Evolutionary conservation across 2,888 invertebrate genomes (phyloP).

Genomic region (Thalpophila matura): DNA sequence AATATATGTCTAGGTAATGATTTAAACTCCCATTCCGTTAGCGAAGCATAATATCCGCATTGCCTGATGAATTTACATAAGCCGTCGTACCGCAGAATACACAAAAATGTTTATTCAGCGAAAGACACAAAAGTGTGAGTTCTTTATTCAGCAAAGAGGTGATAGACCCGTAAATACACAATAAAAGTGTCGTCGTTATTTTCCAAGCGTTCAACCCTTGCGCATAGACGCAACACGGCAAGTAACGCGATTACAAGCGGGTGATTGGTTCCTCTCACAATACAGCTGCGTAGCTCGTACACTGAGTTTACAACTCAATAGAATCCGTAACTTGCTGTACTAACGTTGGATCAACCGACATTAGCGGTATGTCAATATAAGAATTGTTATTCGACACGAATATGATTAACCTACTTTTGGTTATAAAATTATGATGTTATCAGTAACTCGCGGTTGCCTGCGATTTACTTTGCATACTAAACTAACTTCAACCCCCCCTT

Average conservation of each 20-base stretch:
- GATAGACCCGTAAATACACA: not conserved
- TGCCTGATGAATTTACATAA: not conserved
- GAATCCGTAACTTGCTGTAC: constrained; percentile 27
- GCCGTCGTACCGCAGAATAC: not conserved
- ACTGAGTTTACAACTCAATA: constrained; percentile 51
- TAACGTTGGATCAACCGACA: constrained; percentile 22
- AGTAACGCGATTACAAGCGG: constrained; percentile 76
- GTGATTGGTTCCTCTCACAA: constrained; percentile 70
- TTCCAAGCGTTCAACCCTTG: constrained; percentile 60
- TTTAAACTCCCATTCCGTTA: no score
- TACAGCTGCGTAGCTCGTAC: constrained; percentile 40
- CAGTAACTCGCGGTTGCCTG: no score
- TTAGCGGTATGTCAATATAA: constrained; percentile 14
- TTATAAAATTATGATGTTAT: no score
- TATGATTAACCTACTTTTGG: not conserved
- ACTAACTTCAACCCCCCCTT: no score
- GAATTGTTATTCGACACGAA: not conserved
- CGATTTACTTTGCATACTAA: no score
- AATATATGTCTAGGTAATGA: no score
- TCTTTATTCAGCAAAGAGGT: not conserved
- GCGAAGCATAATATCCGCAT: not conserved
- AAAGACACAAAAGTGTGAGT: not conserved
- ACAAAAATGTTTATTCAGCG: not conserved
- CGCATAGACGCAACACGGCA: constrained; percentile 61
- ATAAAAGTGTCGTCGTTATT: constrained; percentile 17